Conservation (phyloP, 2,113 vertebrate genomes). For the Lepidothrix coronata region DNA sequence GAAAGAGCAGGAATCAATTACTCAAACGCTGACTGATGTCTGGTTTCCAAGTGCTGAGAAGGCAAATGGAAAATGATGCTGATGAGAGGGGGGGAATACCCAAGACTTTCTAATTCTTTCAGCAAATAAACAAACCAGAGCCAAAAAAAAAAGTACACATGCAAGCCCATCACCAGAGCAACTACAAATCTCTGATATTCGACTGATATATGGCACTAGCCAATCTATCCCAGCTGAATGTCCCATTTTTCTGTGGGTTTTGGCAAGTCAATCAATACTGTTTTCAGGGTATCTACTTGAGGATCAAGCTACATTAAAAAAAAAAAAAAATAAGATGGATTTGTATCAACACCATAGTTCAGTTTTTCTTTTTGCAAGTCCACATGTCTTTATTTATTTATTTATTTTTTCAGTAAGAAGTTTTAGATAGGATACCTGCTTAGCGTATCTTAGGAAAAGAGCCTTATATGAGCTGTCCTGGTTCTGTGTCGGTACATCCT, state of each 20-base stretch:
- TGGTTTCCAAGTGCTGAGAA: conserved; percentile 49
- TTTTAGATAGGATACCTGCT: conserved; percentile 67
- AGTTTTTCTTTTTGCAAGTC: background rate
- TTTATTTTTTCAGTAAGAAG: background rate
- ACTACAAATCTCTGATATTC: background rate
- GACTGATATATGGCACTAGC: background rate
- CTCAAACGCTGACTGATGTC: conserved; percentile 40
- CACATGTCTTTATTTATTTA: background rate
- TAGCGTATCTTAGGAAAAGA: conserved; percentile 60
- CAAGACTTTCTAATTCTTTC: conserved; percentile 59
- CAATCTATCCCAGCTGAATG: background rate
- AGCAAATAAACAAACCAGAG: conserved; percentile 28
- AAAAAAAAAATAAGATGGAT: background rate
- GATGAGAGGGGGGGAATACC: conserved; percentile 15
- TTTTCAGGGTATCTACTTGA: conserved; percentile 17
- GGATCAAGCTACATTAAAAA: background rate
- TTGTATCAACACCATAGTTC: background rate
- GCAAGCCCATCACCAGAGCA: background rate
- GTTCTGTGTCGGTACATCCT: conserved; percentile 48
- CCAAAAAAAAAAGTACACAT: background rate
- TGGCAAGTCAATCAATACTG: conserved; percentile 3
- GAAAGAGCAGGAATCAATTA: conserved; percentile 64
- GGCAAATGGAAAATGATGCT: conserved; percentile 25
- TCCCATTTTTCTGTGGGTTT: background rate
- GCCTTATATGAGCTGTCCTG: conserved; percentile 30